Evolutionary conservation across 2,888 invertebrate species (phyloP).

Genomic region (Epirrhoe tristata): DNA sequence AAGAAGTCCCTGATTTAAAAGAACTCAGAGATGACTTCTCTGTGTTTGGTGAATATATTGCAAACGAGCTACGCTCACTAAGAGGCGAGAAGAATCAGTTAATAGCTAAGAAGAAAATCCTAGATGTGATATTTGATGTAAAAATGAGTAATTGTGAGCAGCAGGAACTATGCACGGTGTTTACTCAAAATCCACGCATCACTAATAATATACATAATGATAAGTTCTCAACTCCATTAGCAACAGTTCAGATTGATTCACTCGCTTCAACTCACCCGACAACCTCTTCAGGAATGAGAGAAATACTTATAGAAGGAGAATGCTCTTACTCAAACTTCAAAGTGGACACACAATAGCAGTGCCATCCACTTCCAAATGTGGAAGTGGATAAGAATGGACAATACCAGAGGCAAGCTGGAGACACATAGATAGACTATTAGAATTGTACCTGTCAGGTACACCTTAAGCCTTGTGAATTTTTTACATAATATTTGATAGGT

Average conservation of each 20-base stretch:
- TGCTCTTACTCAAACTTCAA: slow-evolving; percentile 79
- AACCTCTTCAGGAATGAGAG: slow-evolving; percentile 70
- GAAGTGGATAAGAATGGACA: slow-evolving; percentile 70
- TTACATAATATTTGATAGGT: no score
- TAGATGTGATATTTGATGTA: slow-evolving; percentile 86
- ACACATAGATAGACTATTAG: neutral
- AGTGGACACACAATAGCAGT: slow-evolving; percentile 76
- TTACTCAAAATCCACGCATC: slow-evolving; percentile 56
- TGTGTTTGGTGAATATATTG: slow-evolving; percentile 86
- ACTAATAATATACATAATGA: slow-evolving; percentile 59
- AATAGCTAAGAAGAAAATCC: slow-evolving; percentile 86
- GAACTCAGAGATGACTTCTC: slow-evolving; percentile 80
- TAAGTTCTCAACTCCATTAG: slow-evolving; percentile 69
- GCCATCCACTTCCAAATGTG: slow-evolving; percentile 70
- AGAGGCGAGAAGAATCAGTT: slow-evolving; percentile 84
- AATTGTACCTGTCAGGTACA: neutral
- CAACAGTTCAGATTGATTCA: slow-evolving; percentile 68
- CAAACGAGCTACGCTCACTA: slow-evolving; percentile 85
- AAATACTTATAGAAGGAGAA: slow-evolving; percentile 74
- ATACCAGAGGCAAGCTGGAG: slow-evolving; percentile 35
- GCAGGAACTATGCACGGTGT: slow-evolving; percentile 65
- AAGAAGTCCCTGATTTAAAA: slow-evolving; percentile 50
- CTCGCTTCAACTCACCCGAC: slow-evolving; percentile 61
- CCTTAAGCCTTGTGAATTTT: neutral
- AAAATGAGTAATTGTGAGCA: slow-evolving; percentile 84